Base-by-base conservation (phyloP, 2,797 vertebrate genomes). In the Mallotus villosus region DNA sequence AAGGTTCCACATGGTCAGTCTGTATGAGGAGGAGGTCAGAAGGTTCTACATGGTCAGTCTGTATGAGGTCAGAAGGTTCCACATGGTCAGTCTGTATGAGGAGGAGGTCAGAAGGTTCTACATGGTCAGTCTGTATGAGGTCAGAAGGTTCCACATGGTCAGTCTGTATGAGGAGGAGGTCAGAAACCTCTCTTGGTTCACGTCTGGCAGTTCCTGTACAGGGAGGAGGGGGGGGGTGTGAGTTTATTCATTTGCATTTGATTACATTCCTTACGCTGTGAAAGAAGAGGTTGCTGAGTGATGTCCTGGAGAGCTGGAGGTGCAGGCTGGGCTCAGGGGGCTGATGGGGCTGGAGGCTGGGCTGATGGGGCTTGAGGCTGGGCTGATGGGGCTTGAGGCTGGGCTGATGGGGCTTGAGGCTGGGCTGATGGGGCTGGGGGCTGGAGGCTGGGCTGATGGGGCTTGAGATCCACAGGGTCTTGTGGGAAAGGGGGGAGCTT, bases 231-330 rank as follows among this genome's bases (percentile, higher is more conserved):
- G 29, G 22, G 5, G 21, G 55, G 74, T 72, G 74, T 81, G 73
- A 77, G 78, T 72, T 79, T 63, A 88, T 92, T 41, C 41, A 46
- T 46, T 90, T 89, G 82, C 88, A 88, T 92, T 78, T 87, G 85
- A 89, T 83, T 84, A 76, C 85, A 88, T 90, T 86, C 82, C 81
- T 85, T 62, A 67, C 81, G 72, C 75, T 83, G 82, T 85, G 78
- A 84, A 77, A 75, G 66, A 74, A 22, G 3, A 61, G 74, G 19
- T 78, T 85, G 82, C 80, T 75, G 68, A 82, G 72, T 78, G 72
- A 72, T 57, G 77, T 32, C 59, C 73, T 74, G 55, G 69, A 77
- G 81, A 85, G 77, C 78, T 68, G 70, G 72, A 60, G 64, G 27
- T 29, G 27, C 27, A 29, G 27, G 27, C 27, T 29, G 27, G 27